These are phyloP conservation scores for Melolontha melolontha DNA, from an alignment of 2,888 invertebrate genomes.

Conservation along the genomic window DNA sequence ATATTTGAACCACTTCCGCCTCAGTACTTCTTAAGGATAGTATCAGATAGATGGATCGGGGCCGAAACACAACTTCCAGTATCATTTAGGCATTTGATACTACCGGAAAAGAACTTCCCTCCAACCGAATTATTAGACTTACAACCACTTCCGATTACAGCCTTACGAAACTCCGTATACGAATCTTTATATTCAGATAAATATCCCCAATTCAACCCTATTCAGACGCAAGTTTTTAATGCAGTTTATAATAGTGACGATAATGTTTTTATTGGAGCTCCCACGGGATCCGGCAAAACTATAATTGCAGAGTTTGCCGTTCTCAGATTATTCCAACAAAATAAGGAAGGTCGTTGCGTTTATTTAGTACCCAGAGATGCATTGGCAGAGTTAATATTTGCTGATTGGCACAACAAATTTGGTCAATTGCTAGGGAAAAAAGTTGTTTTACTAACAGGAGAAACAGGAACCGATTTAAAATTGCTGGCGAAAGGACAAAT, in stretches of 20 bases:
- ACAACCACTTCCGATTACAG: conserved; percentile 95
- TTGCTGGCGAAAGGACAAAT: conserved; percentile 92
- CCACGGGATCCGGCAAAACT: conserved; percentile 92
- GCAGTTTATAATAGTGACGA: conserved; percentile 98
- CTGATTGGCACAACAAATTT: conserved; percentile 94
- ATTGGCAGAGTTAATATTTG: conserved; percentile 88
- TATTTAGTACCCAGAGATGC: conserved; percentile 94
- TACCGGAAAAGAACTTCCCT: conserved; percentile 98
- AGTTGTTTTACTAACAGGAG: conserved; percentile 94
- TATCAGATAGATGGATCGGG: conserved; percentile 93
- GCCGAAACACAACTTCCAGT: conserved; percentile 97
- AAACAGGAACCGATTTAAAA: conserved; percentile 97
- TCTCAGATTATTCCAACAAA: conserved; percentile 83
- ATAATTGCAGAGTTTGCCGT: conserved; percentile 97
- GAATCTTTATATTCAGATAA: conserved; percentile 87
- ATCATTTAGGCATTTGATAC: conserved; percentile 95
- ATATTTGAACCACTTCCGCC: conserved; percentile 99
- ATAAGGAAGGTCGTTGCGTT: conserved; percentile 86
- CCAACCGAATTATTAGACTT: conserved; percentile 97
- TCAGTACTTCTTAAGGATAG: conserved; percentile 94
- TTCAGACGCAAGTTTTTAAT: conserved; percentile 99
- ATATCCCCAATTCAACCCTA: conserved; percentile 96
- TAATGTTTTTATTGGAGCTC: conserved; percentile 96
- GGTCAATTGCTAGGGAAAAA: conserved; percentile 82
- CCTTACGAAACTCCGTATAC: conserved; percentile 87